These are phyloP conservation scores for Marronus borbonicus DNA, from an alignment of 2,888 invertebrate genomes.

Conservation along the genomic window DNA sequence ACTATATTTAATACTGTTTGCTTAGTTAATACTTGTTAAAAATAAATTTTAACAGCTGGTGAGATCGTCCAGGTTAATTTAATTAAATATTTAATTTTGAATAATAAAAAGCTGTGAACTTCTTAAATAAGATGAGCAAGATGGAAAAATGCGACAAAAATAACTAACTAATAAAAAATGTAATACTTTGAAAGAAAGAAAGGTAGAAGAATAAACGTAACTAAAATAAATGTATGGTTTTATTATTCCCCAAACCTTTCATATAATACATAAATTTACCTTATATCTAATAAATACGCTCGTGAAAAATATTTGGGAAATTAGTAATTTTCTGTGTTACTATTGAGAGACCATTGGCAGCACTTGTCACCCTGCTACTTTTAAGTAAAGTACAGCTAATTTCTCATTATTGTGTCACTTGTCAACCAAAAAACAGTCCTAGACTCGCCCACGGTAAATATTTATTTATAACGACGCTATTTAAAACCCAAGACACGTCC, in stretches of 20 bases:
- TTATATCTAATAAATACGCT: too few relatives aligned
- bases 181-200: too few relatives aligned
- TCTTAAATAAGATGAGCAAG: too few relatives aligned
- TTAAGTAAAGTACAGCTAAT: constrained; percentile 9
- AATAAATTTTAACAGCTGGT: background rate
- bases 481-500: constrained; percentile 46
- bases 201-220: too few relatives aligned
- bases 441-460: constrained; percentile 42
- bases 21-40: background rate
- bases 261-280: too few relatives aligned
- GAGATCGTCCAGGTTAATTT: too few relatives aligned
- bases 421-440: constrained; percentile 35
- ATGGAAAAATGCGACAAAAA: too few relatives aligned
- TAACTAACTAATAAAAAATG: too few relatives aligned
- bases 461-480: constrained; percentile 47
- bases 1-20: background rate
- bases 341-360: background rate
- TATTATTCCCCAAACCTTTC: too few relatives aligned
- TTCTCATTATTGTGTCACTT: constrained; percentile 49
- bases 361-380: background rate
- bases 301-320: background rate
- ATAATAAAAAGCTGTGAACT: too few relatives aligned
- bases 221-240: too few relatives aligned
- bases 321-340: background rate
- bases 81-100: too few relatives aligned